phyloP scores from a whole-genome alignment of 2,797 vertebrate species.

The Typhlichthys subterraneus region DNA sequence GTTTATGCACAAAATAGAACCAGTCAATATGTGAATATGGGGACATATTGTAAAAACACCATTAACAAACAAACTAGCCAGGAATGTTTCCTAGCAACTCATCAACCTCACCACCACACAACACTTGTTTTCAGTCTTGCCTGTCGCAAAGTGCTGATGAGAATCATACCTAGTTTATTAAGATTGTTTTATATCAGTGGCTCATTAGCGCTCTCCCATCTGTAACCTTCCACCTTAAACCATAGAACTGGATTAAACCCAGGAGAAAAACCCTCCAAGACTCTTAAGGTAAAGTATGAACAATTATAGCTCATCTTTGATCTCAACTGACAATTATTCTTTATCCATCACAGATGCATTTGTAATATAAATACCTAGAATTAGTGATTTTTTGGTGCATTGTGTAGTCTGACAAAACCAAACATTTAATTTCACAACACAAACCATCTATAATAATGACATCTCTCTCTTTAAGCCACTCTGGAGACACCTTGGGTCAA shows the following conservation, averaged over 20 bases:
- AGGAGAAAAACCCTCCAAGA: conserved; percentile 32
- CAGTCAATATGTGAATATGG: too few relatives aligned
- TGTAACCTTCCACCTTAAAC: conserved; percentile 65
- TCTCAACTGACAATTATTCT: too few relatives aligned
- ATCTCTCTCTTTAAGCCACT: conserved; percentile 3
- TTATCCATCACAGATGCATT: too few relatives aligned
- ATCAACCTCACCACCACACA: too few relatives aligned
- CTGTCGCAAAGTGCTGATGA: conserved; percentile 53
- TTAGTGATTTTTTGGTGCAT: conserved; percentile 13
- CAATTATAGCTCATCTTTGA: background rate
- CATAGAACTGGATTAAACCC: conserved; percentile 42
- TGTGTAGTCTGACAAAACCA: background rate
- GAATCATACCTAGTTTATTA: conserved; percentile 16
- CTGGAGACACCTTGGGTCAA: background rate
- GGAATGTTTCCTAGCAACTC: too few relatives aligned
- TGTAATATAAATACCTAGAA: too few relatives aligned
- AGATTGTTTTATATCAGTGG: conserved; percentile 1
- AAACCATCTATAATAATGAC: conserved; percentile 7
- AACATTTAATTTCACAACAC: background rate
- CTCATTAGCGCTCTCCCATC: conserved; percentile 64
- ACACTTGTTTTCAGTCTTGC: conserved; percentile 24
- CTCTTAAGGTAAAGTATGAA: conserved; percentile 12
- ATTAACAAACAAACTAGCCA: too few relatives aligned
- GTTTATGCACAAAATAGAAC: too few relatives aligned
- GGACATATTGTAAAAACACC: too few relatives aligned